Base-by-base conservation (phyloP, 1,140 invertebrate species). In the Eciton burchellii region DNA sequence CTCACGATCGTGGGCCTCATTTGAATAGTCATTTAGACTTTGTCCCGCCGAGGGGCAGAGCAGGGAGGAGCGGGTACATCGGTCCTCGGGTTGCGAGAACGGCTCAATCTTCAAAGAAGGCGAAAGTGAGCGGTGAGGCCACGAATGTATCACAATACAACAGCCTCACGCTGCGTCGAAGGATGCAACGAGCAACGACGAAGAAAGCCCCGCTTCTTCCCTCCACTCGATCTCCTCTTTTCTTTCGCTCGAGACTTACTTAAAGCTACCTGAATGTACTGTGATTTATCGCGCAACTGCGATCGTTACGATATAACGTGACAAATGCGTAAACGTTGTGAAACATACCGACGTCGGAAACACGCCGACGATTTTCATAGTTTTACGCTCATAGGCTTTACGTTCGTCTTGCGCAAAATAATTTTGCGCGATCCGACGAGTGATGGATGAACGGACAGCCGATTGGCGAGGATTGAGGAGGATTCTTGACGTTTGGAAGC, bases 21-120 rank as follows among this genome's bases (percentile, higher is more conserved):
- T 84, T 89, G 82, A 86, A 90, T 86, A 86, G 79, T 90, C 82
- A 87, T 89, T 87, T 88, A 66, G 66, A 82, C 73, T 57, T 83
- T 72, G 52, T 49, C 21, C 70, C 54, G 52, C 16, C 16, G 54
- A 11, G 45, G 47, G 8, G 16, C 2, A 1, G 12, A 14, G 24
- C 1, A n/a, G 45, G 57, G 45, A 81, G 19, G 54, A 6, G 63
- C 3, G 16, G n/a, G 29, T 16, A 71, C n/a, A 84, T 68, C 66
- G 43, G 49, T 45, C 21, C 62, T 62, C 9, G 43, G 24, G 11
- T 29, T 19, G 47, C 62, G 43, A 84, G 83, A 86, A 86, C 52
- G 35, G 70, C 24, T 71, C 47, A 82, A 73, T 66, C 49, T 54
- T 85, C 56, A 86, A 86, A 82, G 49, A 82, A 70, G 82, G 77